Conservation (phyloP, 2,888 invertebrate genomes). For the Phortica okadai region DNA sequence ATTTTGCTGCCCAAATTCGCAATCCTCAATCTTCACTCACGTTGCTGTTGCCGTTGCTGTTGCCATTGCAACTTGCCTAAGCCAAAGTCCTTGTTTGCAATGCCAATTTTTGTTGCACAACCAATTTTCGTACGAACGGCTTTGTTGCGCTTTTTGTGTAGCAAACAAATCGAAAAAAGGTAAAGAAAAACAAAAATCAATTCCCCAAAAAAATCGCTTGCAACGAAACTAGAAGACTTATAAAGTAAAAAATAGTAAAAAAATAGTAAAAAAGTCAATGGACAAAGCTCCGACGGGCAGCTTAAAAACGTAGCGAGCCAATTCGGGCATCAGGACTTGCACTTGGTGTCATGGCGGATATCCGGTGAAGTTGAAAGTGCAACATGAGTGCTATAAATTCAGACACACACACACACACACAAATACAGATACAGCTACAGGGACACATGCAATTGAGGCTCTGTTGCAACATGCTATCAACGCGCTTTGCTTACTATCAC, state of each 20-base stretch:
- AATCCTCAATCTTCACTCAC: too few relatives aligned
- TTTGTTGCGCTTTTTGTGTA: conserved; percentile 25
- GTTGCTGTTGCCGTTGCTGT: too few relatives aligned
- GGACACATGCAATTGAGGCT: not conserved
- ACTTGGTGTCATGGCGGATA: conserved; percentile 63
- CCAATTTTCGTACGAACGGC: not conserved
- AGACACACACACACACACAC: conserved; percentile 26
- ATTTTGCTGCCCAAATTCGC: too few relatives aligned
- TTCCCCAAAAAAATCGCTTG: too few relatives aligned
- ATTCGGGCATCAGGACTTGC: conserved; percentile 28
- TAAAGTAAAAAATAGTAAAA: conserved; percentile 36
- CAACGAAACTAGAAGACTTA: not conserved
- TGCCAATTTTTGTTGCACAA: conserved; percentile 17
- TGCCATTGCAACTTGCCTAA: too few relatives aligned
- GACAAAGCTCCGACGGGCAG: not conserved
- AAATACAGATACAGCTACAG: conserved; percentile 30
- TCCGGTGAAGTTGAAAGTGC: conserved; percentile 64
- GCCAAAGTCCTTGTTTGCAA: not conserved
- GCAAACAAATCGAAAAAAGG: not conserved
- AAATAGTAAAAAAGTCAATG: conserved; percentile 37
- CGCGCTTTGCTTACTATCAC: conserved; percentile 5
- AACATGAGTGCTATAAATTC: conserved; percentile 55
- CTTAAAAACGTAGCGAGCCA: not conserved
- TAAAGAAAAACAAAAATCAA: not conserved
- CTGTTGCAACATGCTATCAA: not conserved